Base-by-base conservation (phyloP, 2,888 invertebrate genomes). In the Sminthurides aquaticus region DNA sequence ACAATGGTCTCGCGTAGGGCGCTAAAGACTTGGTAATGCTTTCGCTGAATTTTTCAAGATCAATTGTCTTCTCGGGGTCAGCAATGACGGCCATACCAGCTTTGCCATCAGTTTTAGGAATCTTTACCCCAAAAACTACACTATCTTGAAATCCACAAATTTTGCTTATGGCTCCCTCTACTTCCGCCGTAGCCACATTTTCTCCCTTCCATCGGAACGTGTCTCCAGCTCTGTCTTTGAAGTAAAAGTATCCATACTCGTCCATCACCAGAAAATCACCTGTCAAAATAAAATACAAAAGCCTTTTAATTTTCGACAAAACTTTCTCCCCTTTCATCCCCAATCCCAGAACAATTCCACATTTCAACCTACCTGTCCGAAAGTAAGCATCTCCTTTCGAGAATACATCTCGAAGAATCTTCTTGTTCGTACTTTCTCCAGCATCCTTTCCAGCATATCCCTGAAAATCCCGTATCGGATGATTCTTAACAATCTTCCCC, bases 171-270 rank as follows among this genome's bases (percentile, higher is more conserved):
- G 91, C 87, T 2, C 88, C 91, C 80, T 99, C 97, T 11, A 99
- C 90, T 81, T 99, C 99, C 1, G 91, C 89, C 3, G 98, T 98
- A 52, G 95, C 94, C 1, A 98, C 97, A 80, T 99, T 99, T 82
- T 99, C 99, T 15, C 99, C 98, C 78, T 94, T 91, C 95, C 95
- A 96, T 61, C 96, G 25, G 82, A 91, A 98, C 1, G 98, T 98
- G 79, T 98, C 98, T 0, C 98, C 98, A 0, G 95, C 95, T 73
- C 96, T 84, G 80, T 97, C 96, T 77, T 86, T 88, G 82, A 97
- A 97, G 81, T 86, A 96, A 77, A 90, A 86, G 80, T 92, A 95
- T 52, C 96, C 95, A 22, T 88, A 82, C 73, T 93, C 88, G 78
- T 97, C 95, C 81, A 88, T 87, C 29, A 90, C 86, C 70, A 97